Percentiles rank a stretch among this genome's conserved stretches.
Evolutionary conservation across 1,140 invertebrate genomes (phyloP).

Genomic region (Laupala kohalensis): DNA sequence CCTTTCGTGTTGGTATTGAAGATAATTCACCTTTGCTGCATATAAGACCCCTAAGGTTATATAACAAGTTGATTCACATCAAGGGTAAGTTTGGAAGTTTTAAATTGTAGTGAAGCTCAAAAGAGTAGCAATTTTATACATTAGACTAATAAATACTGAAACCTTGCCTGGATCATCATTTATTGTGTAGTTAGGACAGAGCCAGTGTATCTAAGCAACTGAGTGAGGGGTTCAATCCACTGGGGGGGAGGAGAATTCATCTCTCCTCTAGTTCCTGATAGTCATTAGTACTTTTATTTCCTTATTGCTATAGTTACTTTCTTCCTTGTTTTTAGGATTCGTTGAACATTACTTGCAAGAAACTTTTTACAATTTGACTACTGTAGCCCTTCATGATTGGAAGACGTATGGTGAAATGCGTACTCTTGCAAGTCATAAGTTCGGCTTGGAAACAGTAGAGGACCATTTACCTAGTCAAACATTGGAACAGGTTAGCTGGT

Average conservation of each 20-base stretch:
- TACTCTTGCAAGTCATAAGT: conserved; percentile 75
- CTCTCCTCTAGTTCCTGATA: no score
- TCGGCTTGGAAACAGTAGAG: conserved; percentile 67
- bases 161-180: no score
- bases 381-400: conserved; percentile 95
- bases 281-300: no score
- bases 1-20: conserved; percentile 35
- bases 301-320: conserved; percentile 14
- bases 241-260: no score
- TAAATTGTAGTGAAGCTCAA: no score
- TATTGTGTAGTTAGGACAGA: no score
- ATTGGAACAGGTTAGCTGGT: conserved; percentile 62
- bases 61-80: conserved; percentile 32
- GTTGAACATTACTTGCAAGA: conserved; percentile 87
- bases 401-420: conserved; percentile 95
- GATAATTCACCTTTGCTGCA: conserved; percentile 39
- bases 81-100: conserved; percentile 24
- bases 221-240: no score
- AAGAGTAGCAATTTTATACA: no score
- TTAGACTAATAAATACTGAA: no score
- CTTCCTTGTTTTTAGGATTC: conserved; percentile 36
- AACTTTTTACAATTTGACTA: conserved; percentile 95
- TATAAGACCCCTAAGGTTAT: conserved; percentile 33
- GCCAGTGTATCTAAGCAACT: no score
- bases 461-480: conserved; percentile 92